These are phyloP conservation scores for Cassiopea xamachana DNA, from an alignment of 30 jellyfish, hydroid and myxozoan genomes.

Conservation along the genomic window DNA sequence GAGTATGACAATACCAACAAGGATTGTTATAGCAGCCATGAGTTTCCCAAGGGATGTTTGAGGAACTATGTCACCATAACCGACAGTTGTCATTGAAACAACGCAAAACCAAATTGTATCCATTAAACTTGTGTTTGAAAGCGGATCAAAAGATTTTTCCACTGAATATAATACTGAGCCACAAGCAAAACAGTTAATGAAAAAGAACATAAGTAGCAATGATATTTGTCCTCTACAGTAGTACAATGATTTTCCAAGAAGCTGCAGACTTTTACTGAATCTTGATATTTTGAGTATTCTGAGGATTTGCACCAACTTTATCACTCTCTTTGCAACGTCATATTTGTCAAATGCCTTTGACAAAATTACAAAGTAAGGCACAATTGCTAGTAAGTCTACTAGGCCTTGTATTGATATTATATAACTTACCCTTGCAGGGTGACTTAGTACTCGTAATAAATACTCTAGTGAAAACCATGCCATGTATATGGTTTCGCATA, in stretches of 20 bases:
- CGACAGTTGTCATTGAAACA: constrained; percentile 85
- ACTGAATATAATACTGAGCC: constrained; percentile 64
- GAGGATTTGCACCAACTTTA: constrained; percentile 53
- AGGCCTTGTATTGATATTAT: constrained; percentile 63
- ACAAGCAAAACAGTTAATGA: constrained; percentile 68
- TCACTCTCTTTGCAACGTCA: constrained; percentile 22
- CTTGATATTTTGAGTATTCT: constrained; percentile 68
- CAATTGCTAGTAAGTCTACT: constrained; percentile 58
- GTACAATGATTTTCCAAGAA: constrained; percentile 52
- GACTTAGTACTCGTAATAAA: constrained; percentile 35
- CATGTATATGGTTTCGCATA: constrained; percentile 44
- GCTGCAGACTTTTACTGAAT: constrained; percentile 62
- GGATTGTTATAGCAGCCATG: constrained; percentile 40
- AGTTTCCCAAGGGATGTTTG: constrained; percentile 72
- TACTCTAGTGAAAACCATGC: constrained; percentile 73
- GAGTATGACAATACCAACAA: constrained; percentile 56
- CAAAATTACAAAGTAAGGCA: constrained; percentile 40
- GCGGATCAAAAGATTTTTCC: constrained; percentile 31
- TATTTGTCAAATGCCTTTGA: not conserved
- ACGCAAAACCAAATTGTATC: constrained; percentile 81
- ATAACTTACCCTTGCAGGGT: constrained; percentile 22
- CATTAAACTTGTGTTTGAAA: constrained; percentile 33
- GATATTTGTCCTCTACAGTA: constrained; percentile 77
- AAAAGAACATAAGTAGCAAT: constrained; percentile 48
- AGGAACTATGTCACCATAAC: constrained; percentile 81